phyloP scores from a whole-genome alignment of 1,140 invertebrate species.

The Augochlora pura region DNA sequence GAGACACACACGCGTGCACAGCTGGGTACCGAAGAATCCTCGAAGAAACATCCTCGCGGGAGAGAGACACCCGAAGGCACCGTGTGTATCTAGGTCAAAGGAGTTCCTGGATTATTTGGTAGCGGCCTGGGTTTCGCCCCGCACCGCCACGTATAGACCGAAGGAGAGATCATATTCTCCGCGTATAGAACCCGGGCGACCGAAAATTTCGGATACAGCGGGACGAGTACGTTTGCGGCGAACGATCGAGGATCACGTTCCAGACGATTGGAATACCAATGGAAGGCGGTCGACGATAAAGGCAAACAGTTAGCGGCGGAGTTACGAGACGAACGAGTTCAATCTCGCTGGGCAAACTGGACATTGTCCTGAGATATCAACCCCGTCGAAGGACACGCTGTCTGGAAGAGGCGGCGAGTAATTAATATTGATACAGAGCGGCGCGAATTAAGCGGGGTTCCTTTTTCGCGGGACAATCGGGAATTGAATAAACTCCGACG shows the following conservation, averaged over 20 bases:
- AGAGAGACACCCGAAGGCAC: neutral
- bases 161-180: neutral
- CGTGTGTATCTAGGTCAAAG: slow-evolving; percentile 2
- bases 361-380: too few relatives aligned
- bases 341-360: slow-evolving; percentile 23
- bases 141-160: neutral
- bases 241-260: slow-evolving; percentile 1
- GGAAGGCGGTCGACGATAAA: neutral
- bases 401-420: neutral
- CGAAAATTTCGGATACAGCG: neutral
- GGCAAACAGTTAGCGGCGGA: slow-evolving; percentile 24
- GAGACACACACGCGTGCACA: neutral
- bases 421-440: neutral
- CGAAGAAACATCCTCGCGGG: neutral
- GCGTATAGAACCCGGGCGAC: neutral
- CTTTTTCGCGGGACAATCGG: neutral
- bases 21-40: neutral
- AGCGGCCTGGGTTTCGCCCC: neutral
- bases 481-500: neutral
- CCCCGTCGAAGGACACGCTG: neutral
- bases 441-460: neutral
- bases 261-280: slow-evolving; percentile 25
- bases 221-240: neutral
- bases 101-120: neutral
- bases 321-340: slow-evolving; percentile 31